Percentiles rank a stretch among this genome's conserved stretches.
These are phyloP conservation scores for Megalonaias nervosa DNA, from an alignment of 1,140 invertebrate genomes.

Conservation along the genomic window DNA sequence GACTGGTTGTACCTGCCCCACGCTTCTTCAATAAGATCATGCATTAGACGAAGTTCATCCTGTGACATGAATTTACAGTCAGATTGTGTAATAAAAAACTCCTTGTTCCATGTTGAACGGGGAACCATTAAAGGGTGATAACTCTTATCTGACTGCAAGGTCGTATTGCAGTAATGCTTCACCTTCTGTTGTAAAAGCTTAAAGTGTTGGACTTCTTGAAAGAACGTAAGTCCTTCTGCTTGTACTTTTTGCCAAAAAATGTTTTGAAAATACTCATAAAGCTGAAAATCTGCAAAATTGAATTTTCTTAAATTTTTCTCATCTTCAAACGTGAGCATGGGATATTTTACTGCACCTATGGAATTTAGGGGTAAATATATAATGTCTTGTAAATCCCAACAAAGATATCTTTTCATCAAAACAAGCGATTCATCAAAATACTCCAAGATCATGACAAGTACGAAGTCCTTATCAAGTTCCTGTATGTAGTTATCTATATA, in stretches of 20 bases:
- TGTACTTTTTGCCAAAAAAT: constrained; percentile 40
- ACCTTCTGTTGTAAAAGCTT: constrained; percentile 40
- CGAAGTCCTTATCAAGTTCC: constrained; percentile 53
- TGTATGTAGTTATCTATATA: constrained; percentile 44
- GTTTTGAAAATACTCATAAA: constrained; percentile 51
- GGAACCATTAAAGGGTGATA: constrained; percentile 12
- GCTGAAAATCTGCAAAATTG: constrained; percentile 49
- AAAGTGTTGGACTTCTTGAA: constrained; percentile 51
- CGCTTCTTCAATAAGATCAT: constrained; percentile 39
- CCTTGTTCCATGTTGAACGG: constrained; percentile 42
- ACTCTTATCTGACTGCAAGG: neutral
- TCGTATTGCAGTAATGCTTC: constrained; percentile 37
- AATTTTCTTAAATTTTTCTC: constrained; percentile 35
- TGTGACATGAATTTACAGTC: constrained; percentile 51
- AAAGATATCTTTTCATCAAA: constrained; percentile 53
- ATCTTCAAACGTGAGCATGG: constrained; percentile 37
- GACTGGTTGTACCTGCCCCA: constrained; percentile 13
- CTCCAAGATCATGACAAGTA: constrained; percentile 60
- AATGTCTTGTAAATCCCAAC: constrained; percentile 63
- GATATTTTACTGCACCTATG: constrained; percentile 33
- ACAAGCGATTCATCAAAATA: constrained; percentile 64
- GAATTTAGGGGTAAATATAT: constrained; percentile 58
- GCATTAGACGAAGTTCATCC: constrained; percentile 41
- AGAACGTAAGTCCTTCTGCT: constrained; percentile 38
- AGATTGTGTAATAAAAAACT: constrained; percentile 34